Conservation (phyloP, 2,888 invertebrate genomes). For the Philopedon plagiatum region DNA sequence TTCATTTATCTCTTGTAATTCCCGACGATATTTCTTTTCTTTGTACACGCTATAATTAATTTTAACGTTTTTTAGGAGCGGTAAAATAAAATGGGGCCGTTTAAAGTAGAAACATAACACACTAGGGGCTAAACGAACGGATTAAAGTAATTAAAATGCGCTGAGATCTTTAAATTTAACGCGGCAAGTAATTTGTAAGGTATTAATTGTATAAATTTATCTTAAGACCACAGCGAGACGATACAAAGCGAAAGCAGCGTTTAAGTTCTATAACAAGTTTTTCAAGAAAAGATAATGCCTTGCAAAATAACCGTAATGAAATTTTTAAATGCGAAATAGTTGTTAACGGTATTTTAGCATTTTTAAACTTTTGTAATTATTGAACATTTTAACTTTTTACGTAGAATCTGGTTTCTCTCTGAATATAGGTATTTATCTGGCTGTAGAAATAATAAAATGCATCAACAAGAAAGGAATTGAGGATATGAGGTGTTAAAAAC, state of each 20-base stretch:
- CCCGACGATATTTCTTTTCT: slow-evolving; percentile 38
- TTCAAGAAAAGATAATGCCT: slow-evolving; percentile 23
- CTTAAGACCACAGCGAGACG: slow-evolving; percentile 27
- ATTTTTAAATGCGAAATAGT: too few relatives aligned
- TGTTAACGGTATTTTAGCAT: too few relatives aligned
- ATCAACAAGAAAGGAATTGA: too few relatives aligned
- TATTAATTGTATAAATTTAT: slow-evolving; percentile 44
- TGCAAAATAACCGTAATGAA: slow-evolving; percentile 26
- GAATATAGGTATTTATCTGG: too few relatives aligned
- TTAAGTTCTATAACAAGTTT: slow-evolving; percentile 33
- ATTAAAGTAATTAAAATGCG: slow-evolving; percentile 45
- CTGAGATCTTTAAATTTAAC: slow-evolving; percentile 40
- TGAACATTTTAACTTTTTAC: too few relatives aligned
- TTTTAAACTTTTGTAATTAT: too few relatives aligned
- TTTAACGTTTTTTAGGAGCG: slow-evolving; percentile 38
- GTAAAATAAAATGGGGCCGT: slow-evolving; percentile 33
- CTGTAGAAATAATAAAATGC: too few relatives aligned
- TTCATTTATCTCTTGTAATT: slow-evolving; percentile 37
- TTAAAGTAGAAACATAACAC: slow-evolving; percentile 41
- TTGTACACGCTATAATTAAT: slow-evolving; percentile 40
- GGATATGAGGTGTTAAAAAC: too few relatives aligned
- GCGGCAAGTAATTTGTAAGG: slow-evolving; percentile 40
- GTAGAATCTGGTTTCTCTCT: too few relatives aligned
- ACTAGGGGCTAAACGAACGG: slow-evolving; percentile 37
- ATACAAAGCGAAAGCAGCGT: slow-evolving; percentile 15